Percentiles rank a stretch among this genome's conserved stretches.
These are phyloP conservation scores for Bombus confusus DNA, from an alignment of 1,140 invertebrate genomes.

Conservation along the genomic window DNA sequence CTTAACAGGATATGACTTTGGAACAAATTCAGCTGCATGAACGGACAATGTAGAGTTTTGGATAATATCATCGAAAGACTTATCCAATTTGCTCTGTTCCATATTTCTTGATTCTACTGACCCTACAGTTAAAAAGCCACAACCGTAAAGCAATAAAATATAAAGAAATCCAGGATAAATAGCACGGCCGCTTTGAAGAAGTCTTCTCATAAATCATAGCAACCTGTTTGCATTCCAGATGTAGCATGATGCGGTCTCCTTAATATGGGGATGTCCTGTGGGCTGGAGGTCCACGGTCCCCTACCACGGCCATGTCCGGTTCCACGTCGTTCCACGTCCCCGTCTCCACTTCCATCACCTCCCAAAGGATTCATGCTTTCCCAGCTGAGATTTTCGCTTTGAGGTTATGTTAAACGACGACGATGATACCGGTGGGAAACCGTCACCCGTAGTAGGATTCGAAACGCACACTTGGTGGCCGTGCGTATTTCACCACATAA, in stretches of 20 bases:
- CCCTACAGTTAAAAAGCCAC: not conserved
- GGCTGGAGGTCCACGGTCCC: not conserved
- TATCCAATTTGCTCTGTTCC: conserved; percentile 18
- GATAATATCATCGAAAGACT: conserved; percentile 57
- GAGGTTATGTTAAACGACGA: conserved; percentile 8
- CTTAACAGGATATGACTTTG: conserved; percentile 42
- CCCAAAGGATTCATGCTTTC: conserved; percentile 40
- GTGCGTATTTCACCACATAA: conserved; percentile 25
- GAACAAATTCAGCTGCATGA: conserved; percentile 74
- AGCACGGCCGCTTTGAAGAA: not conserved
- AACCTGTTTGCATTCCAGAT: conserved; percentile 34
- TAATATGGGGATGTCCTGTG: conserved; percentile 47
- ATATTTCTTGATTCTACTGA: not conserved
- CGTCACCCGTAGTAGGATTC: conserved; percentile 5
- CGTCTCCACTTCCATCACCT: conserved; percentile 13
- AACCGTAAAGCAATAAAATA: not conserved
- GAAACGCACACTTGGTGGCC: not conserved
- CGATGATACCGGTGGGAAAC: conserved; percentile 15
- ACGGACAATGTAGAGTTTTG: conserved; percentile 72
- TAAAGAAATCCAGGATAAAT: not conserved
- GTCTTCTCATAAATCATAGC: not conserved
- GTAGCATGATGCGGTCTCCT: conserved; percentile 59
- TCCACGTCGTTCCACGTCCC: not conserved
- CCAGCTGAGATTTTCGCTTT: not conserved
- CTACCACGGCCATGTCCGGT: conserved; percentile 38